Base-by-base conservation (phyloP, 2,797 vertebrate genomes). In the Bufotes viridis region DNA sequence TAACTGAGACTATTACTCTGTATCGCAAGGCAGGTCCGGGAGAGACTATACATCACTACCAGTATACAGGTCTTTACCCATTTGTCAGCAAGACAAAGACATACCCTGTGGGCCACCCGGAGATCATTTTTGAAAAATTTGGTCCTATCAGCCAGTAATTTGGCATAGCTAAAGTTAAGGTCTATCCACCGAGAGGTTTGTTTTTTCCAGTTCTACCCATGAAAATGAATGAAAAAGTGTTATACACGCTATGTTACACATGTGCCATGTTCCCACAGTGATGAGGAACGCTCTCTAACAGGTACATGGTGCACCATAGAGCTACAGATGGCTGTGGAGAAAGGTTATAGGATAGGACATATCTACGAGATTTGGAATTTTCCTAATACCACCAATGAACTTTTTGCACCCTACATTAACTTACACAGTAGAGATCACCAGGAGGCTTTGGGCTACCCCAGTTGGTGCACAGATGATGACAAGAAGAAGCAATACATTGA, bases 191-290 rank as follows among this genome's bases (percentile, higher is more conserved):
- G 42, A 10, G 17, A 18, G 10, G 18, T 69, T 53, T 78, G 14
- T 79, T 78, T 57, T 78, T 86, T 55, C 84, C 74, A 26, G 84
- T 86, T 1, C n/a, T 86, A 15, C 61, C 58, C 20, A 34, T 85
- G 22, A 84, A 61, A 49, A n/a, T 84, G 12, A 53, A 76, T 20
- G 63, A 42, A 9, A 63, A 85, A 63, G 2, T 61, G 0, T 18
- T 78, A 9, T 85, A 63, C 20, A 17, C 72, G 0, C 57, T 61
- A 8, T 29, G 26, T n/a, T 76, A 24, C 29, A 49, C 3, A 0
- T 85, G 83, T 51, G 57, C 55, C 4, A 8, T 72, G 69, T 42
- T 18, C 29, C 26, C 74, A 79, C 12, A 79, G 2, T 0, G 61
- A 79, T 42, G 76, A 86, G 3, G n/a, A 86, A 7, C 61, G 17